A percentile compares a stretch with the other conserved stretches of the same genome.
Evolutionary conservation across 37 sponge, comb jelly and placozoan species (phyloP).

Genomic region (Beroe forskalii): DNA sequence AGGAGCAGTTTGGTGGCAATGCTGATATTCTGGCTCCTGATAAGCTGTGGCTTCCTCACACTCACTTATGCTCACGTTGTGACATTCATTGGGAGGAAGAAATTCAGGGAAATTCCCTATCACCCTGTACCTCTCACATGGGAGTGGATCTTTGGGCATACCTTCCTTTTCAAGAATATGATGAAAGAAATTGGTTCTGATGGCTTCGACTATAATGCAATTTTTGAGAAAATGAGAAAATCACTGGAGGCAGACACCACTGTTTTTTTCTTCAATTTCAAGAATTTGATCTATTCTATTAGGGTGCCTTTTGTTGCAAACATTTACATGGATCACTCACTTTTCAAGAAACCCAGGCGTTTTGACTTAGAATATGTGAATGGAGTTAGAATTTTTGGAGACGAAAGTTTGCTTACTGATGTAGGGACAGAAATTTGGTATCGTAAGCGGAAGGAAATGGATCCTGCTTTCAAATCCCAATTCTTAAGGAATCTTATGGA

Average conservation of each 20-base stretch:
- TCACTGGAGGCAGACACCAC: neutral
- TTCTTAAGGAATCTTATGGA: neutral
- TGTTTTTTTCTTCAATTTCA: neutral
- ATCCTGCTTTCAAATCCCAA: neutral
- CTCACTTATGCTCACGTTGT: neutral
- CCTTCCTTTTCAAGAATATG: neutral
- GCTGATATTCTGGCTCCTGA: neutral
- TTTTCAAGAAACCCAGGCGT: neutral
- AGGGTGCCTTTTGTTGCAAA: neutral
- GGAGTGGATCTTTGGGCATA: neutral
- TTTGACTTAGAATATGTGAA: neutral
- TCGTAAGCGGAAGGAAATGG: conserved; percentile 22
- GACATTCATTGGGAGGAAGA: neutral
- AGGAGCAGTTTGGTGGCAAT: too few relatives aligned
- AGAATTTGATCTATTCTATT: neutral
- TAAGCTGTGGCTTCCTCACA: neutral
- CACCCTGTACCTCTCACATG: neutral
- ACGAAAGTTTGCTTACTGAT: neutral
- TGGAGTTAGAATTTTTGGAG: conserved; percentile 10
- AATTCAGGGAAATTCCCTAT: conserved; percentile 10
- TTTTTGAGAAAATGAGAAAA: neutral
- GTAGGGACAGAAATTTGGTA: conserved; percentile 7
- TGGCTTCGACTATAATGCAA: neutral
- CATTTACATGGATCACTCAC: neutral
- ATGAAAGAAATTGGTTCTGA: neutral